Percentiles rank a stretch among this genome's conserved stretches.
Evolutionary conservation across 2,888 invertebrate genomes (phyloP).

Genomic region (Drosophila nr. perissopoda): DNA sequence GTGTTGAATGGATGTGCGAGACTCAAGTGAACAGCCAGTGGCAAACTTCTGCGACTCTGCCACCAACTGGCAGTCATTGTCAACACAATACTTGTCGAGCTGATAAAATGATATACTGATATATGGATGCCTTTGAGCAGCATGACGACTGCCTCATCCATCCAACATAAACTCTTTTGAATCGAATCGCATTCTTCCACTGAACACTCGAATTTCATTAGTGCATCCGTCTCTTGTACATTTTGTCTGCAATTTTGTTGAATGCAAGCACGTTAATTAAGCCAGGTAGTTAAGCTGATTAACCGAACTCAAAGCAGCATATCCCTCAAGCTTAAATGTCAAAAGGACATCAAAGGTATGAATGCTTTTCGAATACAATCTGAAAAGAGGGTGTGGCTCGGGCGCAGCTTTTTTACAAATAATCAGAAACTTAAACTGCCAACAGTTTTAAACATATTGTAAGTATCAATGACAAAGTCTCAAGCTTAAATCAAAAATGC

Average conservation of each 20-base stretch:
- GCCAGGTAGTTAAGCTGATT: slow-evolving; percentile 32
- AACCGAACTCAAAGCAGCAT: slow-evolving; percentile 13
- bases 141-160: background rate
- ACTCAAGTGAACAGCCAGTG: slow-evolving; percentile 11
- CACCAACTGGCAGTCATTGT: slow-evolving; percentile 7
- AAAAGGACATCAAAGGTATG: slow-evolving; percentile 14
- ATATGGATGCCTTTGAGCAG: background rate
- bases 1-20: slow-evolving; percentile 4
- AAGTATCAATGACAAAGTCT: background rate
- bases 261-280: slow-evolving; percentile 32
- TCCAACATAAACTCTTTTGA: slow-evolving; percentile 13
- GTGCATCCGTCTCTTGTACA: slow-evolving; percentile 14
- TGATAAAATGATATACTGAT: slow-evolving; percentile 29
- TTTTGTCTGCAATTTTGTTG: background rate
- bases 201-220: slow-evolving; percentile 17
- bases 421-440: background rate
- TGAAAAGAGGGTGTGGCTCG: background rate
- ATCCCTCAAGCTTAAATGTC: background rate
- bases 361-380: slow-evolving; percentile 1
- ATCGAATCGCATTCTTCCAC: background rate
- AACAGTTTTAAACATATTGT: background rate
- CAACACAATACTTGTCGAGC: slow-evolving; percentile 13
- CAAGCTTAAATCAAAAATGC: background rate
- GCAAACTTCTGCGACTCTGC: background rate
- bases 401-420: background rate